Evolutionary conservation across 2,797 vertebrate genomes (phyloP).

Genomic region (Chaunax sp.): DNA sequence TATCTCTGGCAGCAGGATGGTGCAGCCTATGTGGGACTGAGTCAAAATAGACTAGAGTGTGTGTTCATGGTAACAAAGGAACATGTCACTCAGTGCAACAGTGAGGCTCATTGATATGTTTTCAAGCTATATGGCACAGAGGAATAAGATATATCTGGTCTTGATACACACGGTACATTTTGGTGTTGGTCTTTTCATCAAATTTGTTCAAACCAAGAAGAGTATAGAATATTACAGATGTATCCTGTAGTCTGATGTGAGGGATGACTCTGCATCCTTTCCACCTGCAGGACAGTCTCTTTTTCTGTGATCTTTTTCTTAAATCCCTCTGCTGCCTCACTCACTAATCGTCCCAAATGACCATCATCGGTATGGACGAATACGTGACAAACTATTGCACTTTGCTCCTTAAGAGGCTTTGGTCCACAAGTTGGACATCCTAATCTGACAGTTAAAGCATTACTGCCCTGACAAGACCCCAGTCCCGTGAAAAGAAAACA

Average conservation of each 20-base stretch:
- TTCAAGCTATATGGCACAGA: not conserved
- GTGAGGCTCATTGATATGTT: not conserved
- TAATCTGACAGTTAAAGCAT: slow-evolving; percentile 60
- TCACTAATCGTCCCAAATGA: slow-evolving; percentile 35
- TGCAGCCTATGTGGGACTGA: no score
- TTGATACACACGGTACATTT: not conserved
- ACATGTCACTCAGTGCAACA: no score
- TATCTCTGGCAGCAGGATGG: not conserved
- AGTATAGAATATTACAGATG: not conserved
- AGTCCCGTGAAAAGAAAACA: slow-evolving; percentile 47
- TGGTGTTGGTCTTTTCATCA: not conserved
- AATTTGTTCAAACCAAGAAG: not conserved
- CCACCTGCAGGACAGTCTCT: not conserved
- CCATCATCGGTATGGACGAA: not conserved
- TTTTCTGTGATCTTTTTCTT: not conserved
- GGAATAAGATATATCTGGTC: not conserved
- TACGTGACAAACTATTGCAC: slow-evolving; percentile 42
- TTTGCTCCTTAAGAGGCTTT: slow-evolving; percentile 32
- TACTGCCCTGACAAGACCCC: slow-evolving; percentile 47
- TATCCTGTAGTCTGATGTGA: not conserved
- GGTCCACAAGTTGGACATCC: slow-evolving; percentile 28
- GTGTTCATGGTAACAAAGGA: not conserved
- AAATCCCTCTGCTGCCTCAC: not conserved
- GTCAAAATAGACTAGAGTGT: no score
- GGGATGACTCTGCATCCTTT: not conserved